Conservation (phyloP, 2,888 invertebrate species). For the Diaprepes abbreviatus region DNA sequence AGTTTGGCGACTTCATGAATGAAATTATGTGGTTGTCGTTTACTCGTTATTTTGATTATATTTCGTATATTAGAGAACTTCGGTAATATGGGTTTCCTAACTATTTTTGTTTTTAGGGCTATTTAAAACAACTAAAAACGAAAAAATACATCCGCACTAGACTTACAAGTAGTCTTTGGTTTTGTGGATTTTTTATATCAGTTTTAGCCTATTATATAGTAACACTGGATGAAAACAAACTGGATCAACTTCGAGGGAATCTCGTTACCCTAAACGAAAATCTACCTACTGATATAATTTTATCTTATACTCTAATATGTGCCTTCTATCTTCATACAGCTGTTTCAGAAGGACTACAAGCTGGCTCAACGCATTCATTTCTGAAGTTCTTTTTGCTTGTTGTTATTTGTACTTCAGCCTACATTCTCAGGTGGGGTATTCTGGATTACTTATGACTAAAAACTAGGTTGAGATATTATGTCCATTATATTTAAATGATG, state of each 20-base stretch:
- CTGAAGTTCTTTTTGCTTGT: conserved; percentile 56
- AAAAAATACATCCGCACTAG: conserved; percentile 59
- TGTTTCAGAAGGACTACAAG: conserved; percentile 59
- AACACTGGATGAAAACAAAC: conserved; percentile 57
- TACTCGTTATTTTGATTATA: too few species aligned
- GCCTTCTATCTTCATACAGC: conserved; percentile 61
- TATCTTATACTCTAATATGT: conserved; percentile 60
- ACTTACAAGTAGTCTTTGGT: conserved; percentile 60
- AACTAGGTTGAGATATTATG: background rate
- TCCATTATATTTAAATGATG: background rate
- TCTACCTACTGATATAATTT: conserved; percentile 55
- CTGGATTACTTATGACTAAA: too few species aligned
- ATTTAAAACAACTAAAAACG: conserved; percentile 59
- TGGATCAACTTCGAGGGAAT: conserved; percentile 56
- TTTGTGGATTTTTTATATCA: conserved; percentile 60
- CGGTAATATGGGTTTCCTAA: too few species aligned
- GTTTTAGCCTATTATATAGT: conserved; percentile 60
- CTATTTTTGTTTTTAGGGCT: conserved; percentile 55
- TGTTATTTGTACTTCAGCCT: conserved; percentile 53
- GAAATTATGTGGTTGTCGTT: too few species aligned
- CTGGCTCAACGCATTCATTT: conserved; percentile 51
- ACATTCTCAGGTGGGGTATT: conserved; percentile 52
- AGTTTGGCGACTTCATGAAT: too few species aligned
- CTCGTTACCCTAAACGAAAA: conserved; percentile 41
- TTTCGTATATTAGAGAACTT: too few species aligned